A percentile compares a stretch with the other conserved stretches of the same genome.
Conservation (phyloP, 2,797 vertebrate species). For the Serranus cabrilla region DNA sequence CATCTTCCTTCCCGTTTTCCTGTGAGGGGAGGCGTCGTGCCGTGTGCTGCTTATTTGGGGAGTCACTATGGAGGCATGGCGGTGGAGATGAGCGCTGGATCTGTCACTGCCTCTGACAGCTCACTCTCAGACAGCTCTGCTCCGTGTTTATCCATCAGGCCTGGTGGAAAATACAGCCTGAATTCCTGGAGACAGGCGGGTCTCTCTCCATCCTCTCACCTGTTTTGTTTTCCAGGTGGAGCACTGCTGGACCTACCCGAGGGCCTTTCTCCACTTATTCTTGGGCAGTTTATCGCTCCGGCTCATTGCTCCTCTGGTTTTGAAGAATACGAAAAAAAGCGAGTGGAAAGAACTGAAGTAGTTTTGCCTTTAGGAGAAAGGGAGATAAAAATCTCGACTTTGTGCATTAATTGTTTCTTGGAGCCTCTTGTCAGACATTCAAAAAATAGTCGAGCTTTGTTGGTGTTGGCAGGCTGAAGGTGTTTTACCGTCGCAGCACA, state of each 20-base stretch:
- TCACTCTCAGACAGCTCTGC: conserved; percentile 41
- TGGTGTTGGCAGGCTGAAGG: conserved; percentile 48
- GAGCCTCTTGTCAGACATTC: conserved; percentile 13
- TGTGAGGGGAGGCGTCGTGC: conserved; percentile 54
- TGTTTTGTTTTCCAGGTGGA: conserved; percentile 74
- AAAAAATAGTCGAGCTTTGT: conserved; percentile 14
- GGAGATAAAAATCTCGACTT: conserved; percentile 43
- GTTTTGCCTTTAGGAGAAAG: conserved; percentile 29
- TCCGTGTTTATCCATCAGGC: conserved; percentile 60
- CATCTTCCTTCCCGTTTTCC: conserved; percentile 63
- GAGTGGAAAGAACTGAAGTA: conserved; percentile 37
- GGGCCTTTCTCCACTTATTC: conserved; percentile 26
- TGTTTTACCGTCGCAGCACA: conserved; percentile 33
- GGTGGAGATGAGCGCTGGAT: conserved; percentile 51
- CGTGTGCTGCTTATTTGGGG: conserved; percentile 75
- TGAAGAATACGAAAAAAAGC: conserved; percentile 19
- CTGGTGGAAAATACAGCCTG: conserved; percentile 68
- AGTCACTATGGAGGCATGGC: conserved; percentile 64
- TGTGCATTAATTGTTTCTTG: conserved; percentile 30
- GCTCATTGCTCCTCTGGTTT: conserved; percentile 35
- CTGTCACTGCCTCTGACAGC: conserved; percentile 60
- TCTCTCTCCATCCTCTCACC: conserved; percentile 56
- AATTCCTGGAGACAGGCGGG: conserved; percentile 50
- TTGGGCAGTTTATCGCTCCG: conserved; percentile 26
- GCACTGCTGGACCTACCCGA: conserved; percentile 24